Evolutionary conservation across 1,140 invertebrate genomes (phyloP).

Genomic region (Branchinecta lynchi): DNA sequence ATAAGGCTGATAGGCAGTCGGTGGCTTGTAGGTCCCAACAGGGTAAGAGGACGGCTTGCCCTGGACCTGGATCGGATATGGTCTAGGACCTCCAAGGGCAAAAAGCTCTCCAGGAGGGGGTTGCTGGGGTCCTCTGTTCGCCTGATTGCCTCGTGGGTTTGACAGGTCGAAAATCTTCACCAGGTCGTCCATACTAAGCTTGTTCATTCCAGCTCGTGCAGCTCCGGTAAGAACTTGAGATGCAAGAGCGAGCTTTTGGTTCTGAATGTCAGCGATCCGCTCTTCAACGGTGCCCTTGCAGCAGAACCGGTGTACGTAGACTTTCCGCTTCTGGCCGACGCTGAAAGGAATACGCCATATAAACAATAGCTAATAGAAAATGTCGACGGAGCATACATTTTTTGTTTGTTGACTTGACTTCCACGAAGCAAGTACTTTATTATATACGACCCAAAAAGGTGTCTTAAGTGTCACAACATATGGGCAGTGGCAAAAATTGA

Average conservation of each 20-base stretch:
- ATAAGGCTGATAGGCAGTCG: neutral
- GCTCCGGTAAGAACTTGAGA: constrained; percentile 53
- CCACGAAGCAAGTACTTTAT: no score
- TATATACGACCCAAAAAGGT: no score
- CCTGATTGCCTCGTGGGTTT: neutral
- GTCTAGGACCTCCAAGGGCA: neutral
- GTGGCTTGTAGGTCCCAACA: neutral
- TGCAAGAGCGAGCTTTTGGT: constrained; percentile 60
- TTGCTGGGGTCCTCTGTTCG: neutral
- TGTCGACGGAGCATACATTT: no score
- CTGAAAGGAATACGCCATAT: neutral
- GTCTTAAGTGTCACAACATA: no score
- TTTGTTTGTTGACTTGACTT: no score
- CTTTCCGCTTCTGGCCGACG: constrained; percentile 64
- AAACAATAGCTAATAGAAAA: no score
- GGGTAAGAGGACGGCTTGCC: neutral
- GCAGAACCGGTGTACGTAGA: constrained; percentile 70
- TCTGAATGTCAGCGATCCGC: constrained; percentile 57
- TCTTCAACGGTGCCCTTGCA: constrained; percentile 69
- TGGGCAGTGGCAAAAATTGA: no score
- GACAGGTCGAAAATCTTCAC: constrained; percentile 44
- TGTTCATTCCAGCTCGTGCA: constrained; percentile 38
- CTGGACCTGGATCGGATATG: no score
- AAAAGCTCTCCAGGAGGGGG: neutral
- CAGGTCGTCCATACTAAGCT: constrained; percentile 59